Conservation (phyloP, 2,113 vertebrate genomes). For the Thomomys bottae region DNA sequence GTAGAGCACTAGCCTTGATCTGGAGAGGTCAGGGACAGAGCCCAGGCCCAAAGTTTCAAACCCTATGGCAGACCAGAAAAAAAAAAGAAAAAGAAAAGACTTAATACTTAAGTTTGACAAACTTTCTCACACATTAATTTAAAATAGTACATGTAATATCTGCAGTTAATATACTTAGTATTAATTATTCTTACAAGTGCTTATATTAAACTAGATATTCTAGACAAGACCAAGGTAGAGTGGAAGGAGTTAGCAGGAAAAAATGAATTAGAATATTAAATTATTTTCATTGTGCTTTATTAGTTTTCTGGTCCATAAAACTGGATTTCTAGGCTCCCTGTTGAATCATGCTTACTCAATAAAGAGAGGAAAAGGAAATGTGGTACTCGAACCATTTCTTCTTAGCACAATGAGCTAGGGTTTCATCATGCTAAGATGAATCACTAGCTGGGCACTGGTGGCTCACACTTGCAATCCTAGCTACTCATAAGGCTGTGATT, state of each 20-base stretch:
- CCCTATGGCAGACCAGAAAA: no score
- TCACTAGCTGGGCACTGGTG: no score
- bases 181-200: conserved; percentile 13
- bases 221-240: background rate
- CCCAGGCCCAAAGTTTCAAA: no score
- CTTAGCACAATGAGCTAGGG: background rate
- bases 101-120: conserved; percentile 47
- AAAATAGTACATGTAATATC: background rate
- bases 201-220: background rate
- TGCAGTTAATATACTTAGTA: background rate
- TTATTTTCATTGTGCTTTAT: background rate
- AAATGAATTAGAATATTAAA: background rate
- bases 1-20: no score
- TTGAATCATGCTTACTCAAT: background rate
- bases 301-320: background rate
- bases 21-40: no score
- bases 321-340: background rate
- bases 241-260: background rate
- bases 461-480: no score
- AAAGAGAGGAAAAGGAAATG: background rate
- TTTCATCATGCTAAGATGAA: background rate
- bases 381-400: background rate
- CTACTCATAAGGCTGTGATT: no score
- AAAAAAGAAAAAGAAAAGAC: no score
- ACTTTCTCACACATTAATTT: background rate